Evolutionary conservation across 1,140 invertebrate species (phyloP), one percentile per base, ranked within the genome.

Genomic region (Lucilia cuprina): DNA sequence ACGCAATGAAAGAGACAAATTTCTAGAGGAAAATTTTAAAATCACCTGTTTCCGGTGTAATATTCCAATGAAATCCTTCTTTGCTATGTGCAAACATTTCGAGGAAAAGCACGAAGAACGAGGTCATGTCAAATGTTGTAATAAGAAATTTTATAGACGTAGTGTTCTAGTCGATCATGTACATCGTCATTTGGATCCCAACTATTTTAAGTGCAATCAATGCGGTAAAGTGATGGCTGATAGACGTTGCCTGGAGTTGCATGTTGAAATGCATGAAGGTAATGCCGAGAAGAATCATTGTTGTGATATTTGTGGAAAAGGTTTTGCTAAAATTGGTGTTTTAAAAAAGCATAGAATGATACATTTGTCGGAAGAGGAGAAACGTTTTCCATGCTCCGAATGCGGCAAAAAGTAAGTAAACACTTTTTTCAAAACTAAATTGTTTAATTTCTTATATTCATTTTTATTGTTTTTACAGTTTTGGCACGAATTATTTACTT

Each of bases 401-500:
- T 84, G 84, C 65, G 82, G 74, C 10, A 84, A 84, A 83, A 80
- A 17, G 82, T 85, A 80, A 83, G 82, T 83, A 77, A 41, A 13
- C 47, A 17, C 2, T 80, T 41, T 41, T 41, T 8, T 41, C 41
- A 30, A 30, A 34, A 34, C 3, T 30, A 30, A 3, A 30, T 30
- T 30, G 25, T 30, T 30, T 30, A 1, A 30, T 30, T 3, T 30
- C 25, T 30, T 30, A 30, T 30, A 1, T 30, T 30, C 25, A 30
- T 30, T 2, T 47, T 13, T 49, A 21, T 77, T 8, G 2, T 10
- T n/a, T 5, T 41, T 8, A 41, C 41, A 85, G 84, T 47, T 85
- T 80, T n/a, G 78, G 70, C 13, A 89, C 85, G 8, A 60, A 88
- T 25, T 88, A 89, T 4, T 84, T 83, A 2, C 87, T 90, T 86